phyloP scores from a whole-genome alignment of 2,888 invertebrate species.

The Zeuzera pyrina region DNA sequence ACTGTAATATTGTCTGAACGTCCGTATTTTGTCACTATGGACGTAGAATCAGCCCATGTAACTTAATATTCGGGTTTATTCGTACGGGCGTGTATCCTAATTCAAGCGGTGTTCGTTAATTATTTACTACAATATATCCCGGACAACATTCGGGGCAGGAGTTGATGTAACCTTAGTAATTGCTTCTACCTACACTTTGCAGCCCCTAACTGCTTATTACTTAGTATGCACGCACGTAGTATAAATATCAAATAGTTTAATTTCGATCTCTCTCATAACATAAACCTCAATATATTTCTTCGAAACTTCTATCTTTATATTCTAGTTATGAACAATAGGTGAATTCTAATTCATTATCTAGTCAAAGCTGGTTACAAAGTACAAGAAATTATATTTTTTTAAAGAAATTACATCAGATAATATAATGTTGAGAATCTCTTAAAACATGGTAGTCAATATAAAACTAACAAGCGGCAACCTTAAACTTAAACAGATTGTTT shows the following conservation, averaged over 20 bases:
- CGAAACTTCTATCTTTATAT: too few relatives aligned
- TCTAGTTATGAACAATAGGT: background rate
- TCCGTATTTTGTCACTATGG: constrained; percentile 44
- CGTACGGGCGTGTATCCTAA: constrained; percentile 29
- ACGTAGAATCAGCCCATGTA: constrained; percentile 30
- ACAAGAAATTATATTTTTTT: background rate
- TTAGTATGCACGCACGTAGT: too few relatives aligned
- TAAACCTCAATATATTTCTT: too few relatives aligned
- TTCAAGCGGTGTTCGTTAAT: constrained; percentile 45
- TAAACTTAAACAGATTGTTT: too few relatives aligned
- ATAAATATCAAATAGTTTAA: too few relatives aligned
- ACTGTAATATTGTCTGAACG: constrained; percentile 26
- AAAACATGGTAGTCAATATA: too few relatives aligned
- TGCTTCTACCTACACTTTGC: constrained; percentile 41
- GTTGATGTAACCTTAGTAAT: constrained; percentile 35
- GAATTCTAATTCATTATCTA: background rate
- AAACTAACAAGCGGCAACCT: too few relatives aligned
- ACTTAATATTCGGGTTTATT: constrained; percentile 22
- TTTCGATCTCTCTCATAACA: too few relatives aligned
- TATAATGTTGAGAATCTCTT: too few relatives aligned
- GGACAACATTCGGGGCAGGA: constrained; percentile 23
- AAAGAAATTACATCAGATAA: background rate
- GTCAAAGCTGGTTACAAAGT: background rate
- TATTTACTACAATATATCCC: constrained; percentile 47
- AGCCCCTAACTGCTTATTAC: constrained; percentile 16